phyloP scores from a whole-genome alignment of 2,888 invertebrate genomes.

The Pandemis corylana region DNA sequence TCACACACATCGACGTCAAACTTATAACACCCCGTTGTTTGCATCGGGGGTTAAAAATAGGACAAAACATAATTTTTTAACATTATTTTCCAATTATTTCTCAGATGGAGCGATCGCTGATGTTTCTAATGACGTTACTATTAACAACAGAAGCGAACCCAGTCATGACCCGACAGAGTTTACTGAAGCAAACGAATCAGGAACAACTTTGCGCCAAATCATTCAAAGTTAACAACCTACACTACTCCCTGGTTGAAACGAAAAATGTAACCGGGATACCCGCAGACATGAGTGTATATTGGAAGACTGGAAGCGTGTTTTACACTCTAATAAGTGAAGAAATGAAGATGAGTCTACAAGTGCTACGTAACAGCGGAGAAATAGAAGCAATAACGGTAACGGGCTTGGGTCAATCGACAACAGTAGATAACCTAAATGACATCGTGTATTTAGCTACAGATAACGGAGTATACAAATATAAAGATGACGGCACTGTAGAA shows the following conservation, averaged over 20 bases:
- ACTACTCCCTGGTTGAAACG: conserved; percentile 60
- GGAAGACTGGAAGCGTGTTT: conserved; percentile 73
- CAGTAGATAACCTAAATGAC: conserved; percentile 79
- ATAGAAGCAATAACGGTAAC: conserved; percentile 69
- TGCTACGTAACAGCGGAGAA: conserved; percentile 65
- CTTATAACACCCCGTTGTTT: too few species aligned
- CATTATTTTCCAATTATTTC: conserved; percentile 37
- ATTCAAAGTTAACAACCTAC: conserved; percentile 67
- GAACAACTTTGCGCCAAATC: conserved; percentile 61
- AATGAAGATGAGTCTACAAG: conserved; percentile 75
- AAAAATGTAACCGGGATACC: conserved; percentile 70
- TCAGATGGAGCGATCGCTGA: conserved; percentile 62
- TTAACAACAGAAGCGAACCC: conserved; percentile 54
- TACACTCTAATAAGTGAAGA: conserved; percentile 75
- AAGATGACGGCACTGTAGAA: conserved; percentile 67
- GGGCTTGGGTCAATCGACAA: conserved; percentile 74
- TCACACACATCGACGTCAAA: too few species aligned
- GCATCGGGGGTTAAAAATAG: too few species aligned
- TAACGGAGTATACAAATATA: conserved; percentile 78
- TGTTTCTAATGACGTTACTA: conserved; percentile 53
- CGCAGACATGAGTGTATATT: conserved; percentile 75
- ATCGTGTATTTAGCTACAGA: conserved; percentile 77
- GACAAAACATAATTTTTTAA: too few species aligned
- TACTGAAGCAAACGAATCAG: conserved; percentile 53
- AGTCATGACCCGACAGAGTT: conserved; percentile 63